phyloP scores from a whole-genome alignment of 1,140 invertebrate species.

The Aphelenchoides fujianensis region DNA sequence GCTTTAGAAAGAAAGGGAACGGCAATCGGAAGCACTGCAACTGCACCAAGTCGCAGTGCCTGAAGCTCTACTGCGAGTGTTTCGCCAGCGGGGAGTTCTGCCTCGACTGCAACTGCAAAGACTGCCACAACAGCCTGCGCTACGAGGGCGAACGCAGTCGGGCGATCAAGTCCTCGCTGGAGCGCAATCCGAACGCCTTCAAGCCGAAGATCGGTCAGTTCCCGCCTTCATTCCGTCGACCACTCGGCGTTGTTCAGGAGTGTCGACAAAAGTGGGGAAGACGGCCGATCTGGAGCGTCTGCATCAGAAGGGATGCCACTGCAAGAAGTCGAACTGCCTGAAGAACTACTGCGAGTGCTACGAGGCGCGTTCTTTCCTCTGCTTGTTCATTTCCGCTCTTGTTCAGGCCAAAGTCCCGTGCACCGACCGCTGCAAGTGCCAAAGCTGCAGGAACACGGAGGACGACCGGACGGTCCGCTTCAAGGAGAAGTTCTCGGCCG shows the following conservation, averaged over 20 bases:
- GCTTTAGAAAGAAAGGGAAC: slow-evolving; percentile 46
- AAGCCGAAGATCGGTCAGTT: slow-evolving; percentile 92
- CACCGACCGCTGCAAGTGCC: slow-evolving; percentile 91
- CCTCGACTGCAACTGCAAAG: slow-evolving; percentile 93
- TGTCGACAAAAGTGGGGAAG: slow-evolving; percentile 42
- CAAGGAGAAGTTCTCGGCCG: slow-evolving; percentile 69
- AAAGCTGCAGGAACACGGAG: slow-evolving; percentile 90
- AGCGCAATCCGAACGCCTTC: slow-evolving; percentile 89
- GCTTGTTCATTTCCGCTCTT: too few relatives aligned
- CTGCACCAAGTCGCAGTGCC: slow-evolving; percentile 96
- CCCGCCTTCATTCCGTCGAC: background rate
- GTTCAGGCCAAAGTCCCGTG: slow-evolving; percentile 92
- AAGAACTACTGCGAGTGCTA: slow-evolving; percentile 99
- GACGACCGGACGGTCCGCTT: slow-evolving; percentile 70
- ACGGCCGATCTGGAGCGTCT: slow-evolving; percentile 69
- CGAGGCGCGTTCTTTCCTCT: slow-evolving; percentile 80
- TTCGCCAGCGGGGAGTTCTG: slow-evolving; percentile 99
- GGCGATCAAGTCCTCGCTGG: slow-evolving; percentile 85
- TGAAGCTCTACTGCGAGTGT: slow-evolving; percentile 98
- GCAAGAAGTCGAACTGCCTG: slow-evolving; percentile 93
- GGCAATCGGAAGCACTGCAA: slow-evolving; percentile 83
- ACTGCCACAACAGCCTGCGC: slow-evolving; percentile 93
- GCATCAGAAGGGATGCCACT: slow-evolving; percentile 98
- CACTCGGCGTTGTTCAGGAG: slow-evolving; percentile 41
- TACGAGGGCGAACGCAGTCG: slow-evolving; percentile 90